Evolutionary conservation across 2,888 invertebrate genomes (phyloP), one percentile per base, ranked within the genome.

Genomic region (Noctuana brunneofusca): DNA sequence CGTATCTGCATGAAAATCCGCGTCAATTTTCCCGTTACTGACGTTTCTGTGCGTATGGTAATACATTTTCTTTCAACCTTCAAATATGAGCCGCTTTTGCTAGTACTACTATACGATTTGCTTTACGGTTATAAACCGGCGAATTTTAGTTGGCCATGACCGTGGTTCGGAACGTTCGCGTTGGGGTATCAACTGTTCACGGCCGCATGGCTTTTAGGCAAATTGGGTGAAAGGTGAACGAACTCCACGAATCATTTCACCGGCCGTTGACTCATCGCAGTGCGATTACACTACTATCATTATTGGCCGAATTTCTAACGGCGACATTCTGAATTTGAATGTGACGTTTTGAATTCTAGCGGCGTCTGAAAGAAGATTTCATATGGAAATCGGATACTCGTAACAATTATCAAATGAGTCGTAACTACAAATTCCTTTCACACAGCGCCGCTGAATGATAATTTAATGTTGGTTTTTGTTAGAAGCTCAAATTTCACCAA

Each of bases 171-270:
- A 2, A 3, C 55, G 49, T 55, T 55, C 55, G 62, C 62, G 30
- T 48, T 71, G 70, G 67, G 71, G 68, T 75, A 73, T 71, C 79
- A 72, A 73, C 75, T 67, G 71, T 75, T 73, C 73, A 72, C 73
- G 75, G 77, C 67, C 76, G 81, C 63, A 68, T 75, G 68, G 74
- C 75, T 79, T 83, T 82, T 84, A 80, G 76, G 80, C 80, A 86
- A 87, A 86, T 83, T 87, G 80, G 87, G 87, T 87, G 84, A 87
- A 85, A 86, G 86, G 85, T 87, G 76, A 86, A 81, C 66, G 80
- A 79, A 75, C 86, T 63, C 67, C 55, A 64, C 72, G 75, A 75
- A 77, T 79, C 83, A 83, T 85, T 86, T 84, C 85, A 80, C 82
- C 78, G 86, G 83, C 71, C 84, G 80, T 83, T 81, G 84, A 83